A percentile compares a stretch with the other conserved stretches of the same genome.
Conservation (phyloP, 2,113 vertebrate genomes). For the Eonycteris spelaea region DNA sequence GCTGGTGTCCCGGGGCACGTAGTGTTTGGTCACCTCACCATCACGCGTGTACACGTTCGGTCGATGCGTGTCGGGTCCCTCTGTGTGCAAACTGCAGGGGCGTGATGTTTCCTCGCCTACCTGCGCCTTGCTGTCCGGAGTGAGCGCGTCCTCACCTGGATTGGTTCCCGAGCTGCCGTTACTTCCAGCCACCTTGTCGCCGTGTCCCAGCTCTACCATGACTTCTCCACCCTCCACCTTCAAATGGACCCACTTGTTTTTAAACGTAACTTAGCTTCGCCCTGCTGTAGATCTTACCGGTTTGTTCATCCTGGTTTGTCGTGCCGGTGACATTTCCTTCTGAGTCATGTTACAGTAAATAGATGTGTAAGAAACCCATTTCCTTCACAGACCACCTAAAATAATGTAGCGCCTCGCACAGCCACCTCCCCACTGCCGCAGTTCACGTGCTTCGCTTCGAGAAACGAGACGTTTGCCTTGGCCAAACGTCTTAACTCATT, state of each 20-base stretch:
- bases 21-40: accelerated
- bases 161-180: background rate
- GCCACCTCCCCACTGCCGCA: accelerated
- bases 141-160: too few species aligned
- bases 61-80: accelerated
- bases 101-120: accelerated
- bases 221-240: background rate
- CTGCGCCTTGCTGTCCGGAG: background rate
- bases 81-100: accelerated
- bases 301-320: background rate
- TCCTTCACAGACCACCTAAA: background rate
- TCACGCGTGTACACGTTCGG: accelerated
- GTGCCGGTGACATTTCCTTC: background rate
- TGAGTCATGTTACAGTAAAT: background rate
- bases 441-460: accelerated
- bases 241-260: background rate
- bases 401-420: accelerated
- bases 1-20: accelerated
- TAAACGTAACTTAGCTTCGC: too few species aligned
- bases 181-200: background rate
- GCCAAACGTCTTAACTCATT: accelerated
- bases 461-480: background rate
- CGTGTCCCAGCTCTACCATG: accelerated
- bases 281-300: background rate
- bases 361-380: background rate